Conservation (phyloP, 2,797 vertebrate species). For the Pangasius djambal region DNA sequence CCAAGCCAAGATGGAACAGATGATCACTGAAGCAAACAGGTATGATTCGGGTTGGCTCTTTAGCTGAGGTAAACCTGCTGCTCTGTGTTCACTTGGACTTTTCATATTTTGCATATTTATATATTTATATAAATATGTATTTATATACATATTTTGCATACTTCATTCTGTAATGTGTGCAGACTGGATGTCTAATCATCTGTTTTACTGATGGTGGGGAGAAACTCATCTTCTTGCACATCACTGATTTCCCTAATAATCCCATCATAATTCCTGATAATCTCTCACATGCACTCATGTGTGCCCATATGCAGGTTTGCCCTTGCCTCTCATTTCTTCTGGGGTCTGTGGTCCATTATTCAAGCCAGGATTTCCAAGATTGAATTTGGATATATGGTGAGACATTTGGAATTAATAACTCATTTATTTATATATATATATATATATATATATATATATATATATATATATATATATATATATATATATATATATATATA, state of each 20-base stretch:
- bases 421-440: too few species aligned
- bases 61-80: not conserved
- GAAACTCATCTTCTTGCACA: not conserved
- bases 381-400: slow-evolving; percentile 94
- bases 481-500: too few species aligned
- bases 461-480: not conserved
- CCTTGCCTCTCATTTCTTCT: slow-evolving; percentile 92
- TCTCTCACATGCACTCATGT: not conserved
- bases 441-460: not conserved
- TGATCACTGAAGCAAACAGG: slow-evolving; percentile 86
- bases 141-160: too few species aligned
- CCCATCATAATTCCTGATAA: not conserved
- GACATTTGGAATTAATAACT: slow-evolving; percentile 24
- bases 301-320: slow-evolving; percentile 76
- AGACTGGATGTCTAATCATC: not conserved
- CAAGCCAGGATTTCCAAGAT: slow-evolving; percentile 95
- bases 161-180: not conserved
- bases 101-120: too few species aligned
- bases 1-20: slow-evolving; percentile 74
- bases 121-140: too few species aligned
- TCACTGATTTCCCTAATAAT: not conserved
- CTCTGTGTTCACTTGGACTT: not conserved
- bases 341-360: slow-evolving; percentile 94
- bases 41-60: slow-evolving; percentile 56
- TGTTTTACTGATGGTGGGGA: not conserved